phyloP scores from a whole-genome alignment of 2,888 invertebrate species.

The Andrena praecox region DNA sequence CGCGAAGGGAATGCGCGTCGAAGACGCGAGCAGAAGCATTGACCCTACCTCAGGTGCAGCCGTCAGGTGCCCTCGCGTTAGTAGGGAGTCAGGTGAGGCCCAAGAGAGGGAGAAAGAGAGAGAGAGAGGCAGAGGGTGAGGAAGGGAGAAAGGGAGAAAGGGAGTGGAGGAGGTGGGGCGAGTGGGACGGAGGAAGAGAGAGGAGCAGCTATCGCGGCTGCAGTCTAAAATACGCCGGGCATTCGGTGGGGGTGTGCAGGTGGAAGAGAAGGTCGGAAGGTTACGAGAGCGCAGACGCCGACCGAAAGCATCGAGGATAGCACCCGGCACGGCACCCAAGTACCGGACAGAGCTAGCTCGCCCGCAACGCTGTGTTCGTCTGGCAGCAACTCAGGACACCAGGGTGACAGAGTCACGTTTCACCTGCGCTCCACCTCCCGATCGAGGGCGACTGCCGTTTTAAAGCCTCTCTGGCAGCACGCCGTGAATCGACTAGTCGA shows the following conservation, averaged over 20 bases:
- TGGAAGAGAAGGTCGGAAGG: conserved; percentile 70
- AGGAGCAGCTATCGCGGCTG: conserved; percentile 49
- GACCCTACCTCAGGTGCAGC: conserved; percentile 49
- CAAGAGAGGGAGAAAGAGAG: background rate
- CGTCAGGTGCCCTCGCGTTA: conserved; percentile 36
- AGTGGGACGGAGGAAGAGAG: conserved; percentile 25
- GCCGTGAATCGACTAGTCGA: conserved; percentile 6
- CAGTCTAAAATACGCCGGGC: conserved; percentile 56
- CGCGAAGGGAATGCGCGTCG: conserved; percentile 5
- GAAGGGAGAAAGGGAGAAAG: background rate
- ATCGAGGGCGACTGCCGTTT: background rate
- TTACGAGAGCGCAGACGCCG: conserved; percentile 80
- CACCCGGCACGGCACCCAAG: conserved; percentile 80
- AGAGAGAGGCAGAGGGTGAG: background rate
- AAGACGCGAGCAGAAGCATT: conserved; percentile 46
- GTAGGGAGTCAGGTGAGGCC: conserved; percentile 31
- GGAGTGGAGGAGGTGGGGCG: background rate
- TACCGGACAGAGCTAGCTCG: conserved; percentile 84
- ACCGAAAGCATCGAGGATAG: conserved; percentile 77
- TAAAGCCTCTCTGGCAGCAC: background rate
- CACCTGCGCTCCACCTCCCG: conserved; percentile 1
- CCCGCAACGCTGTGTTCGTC: conserved; percentile 72
- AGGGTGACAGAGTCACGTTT: conserved; percentile 13
- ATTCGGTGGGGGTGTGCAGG: conserved; percentile 64
- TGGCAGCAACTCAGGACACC: conserved; percentile 13